Base-by-base conservation (phyloP, 1,140 invertebrate genomes). In the Lycorma delicatula region DNA sequence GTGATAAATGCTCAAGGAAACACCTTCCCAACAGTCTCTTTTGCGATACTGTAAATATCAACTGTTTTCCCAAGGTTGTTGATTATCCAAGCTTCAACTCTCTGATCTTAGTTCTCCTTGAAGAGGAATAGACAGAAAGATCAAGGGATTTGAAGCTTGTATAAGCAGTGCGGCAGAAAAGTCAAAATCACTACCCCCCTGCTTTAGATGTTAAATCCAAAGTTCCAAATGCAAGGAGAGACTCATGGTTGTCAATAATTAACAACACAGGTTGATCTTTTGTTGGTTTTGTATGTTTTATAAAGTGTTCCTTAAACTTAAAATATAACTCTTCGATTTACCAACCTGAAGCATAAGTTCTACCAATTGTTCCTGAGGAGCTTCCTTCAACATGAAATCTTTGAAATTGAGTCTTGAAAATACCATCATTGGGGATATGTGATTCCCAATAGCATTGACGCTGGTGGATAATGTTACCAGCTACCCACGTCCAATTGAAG, bases 311-410 rank as follows among this genome's bases (percentile, higher is more conserved):
- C 31, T 54, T 25, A 46, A 38, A 41, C 31, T n/a, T 48, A 20
- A 52, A 48, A 61, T 1, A 58, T 3, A n/a, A n/a, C 7, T 34
- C 44, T 23, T 53, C 60, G 34, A 44, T 58, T 13, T 49, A 58
- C 55, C 49, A 58, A 1, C 49, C 55, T 27, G 34, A 31, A 16
- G 49, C 29, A 29, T 58, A 52, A 5, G 55, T 49, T 25, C 34
- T 56, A n/a, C 60, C 55, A 25, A 61, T 52, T 26, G 55, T 25
- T 16, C 49, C 60, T 1, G 13, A 11, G 60, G 60, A 3, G 38
- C 44, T 13, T 54, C 54, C 18, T 25, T 56, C 34, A 60, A 41
- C 31, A 51, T 57, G 12, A 27, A 49, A 13, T 50, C 46, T 29
- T 56, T 56, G 38, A 56, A 60, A 41, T 56, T 29, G 0, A 49